Evolutionary conservation across 64 coral and sea anemone species (phyloP), one percentile per base, ranked within the genome.

Genomic region (Astreopora myriophthalma): DNA sequence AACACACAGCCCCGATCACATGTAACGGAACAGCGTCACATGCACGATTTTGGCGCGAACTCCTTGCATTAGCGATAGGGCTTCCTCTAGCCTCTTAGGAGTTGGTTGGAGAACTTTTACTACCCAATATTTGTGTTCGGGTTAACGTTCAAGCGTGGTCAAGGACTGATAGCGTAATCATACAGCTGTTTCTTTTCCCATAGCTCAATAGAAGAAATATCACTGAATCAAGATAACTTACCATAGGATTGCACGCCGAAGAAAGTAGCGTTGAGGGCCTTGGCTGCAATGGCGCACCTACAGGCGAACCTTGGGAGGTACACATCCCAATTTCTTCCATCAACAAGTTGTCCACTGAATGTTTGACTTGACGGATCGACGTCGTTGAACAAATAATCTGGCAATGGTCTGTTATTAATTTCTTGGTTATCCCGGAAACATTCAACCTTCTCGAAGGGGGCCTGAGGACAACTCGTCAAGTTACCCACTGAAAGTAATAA

Each of bases 351-450:
- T 66, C 94, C 94, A 30, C 94, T 96, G 31, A 27, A 96, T 2
- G 30, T 76, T 0, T 29, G 1, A 65, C 65, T 67, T 0, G 49
- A 40, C 0, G n/a, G 1, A 29, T 96, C 94, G 2, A 90, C 75
- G 42, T 96, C 94, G n/a, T 85, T 96, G 10, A 96, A 49, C 29
- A 92, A 17, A 36, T 96, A 96, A 32, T 92, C 71, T 48, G 85
- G 79, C 8, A 92, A 71, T 32, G 90, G 90, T 73, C 90, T 74
- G 0, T 69, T 66, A 2, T 8, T 36, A 8, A 23, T 10, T 7
- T 42, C 27, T 34, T 92, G 90, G 0, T 42, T 27, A 52, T 92
- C 90, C 8, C 29, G 25, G 28, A 30, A 92, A 24, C 90, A 92
- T 22, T 49, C 90, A 63, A 85, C 90, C 34, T 76, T 85, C 11